Base-by-base conservation (phyloP, 2,888 invertebrate species). In the Gnatocerus cornutus region DNA sequence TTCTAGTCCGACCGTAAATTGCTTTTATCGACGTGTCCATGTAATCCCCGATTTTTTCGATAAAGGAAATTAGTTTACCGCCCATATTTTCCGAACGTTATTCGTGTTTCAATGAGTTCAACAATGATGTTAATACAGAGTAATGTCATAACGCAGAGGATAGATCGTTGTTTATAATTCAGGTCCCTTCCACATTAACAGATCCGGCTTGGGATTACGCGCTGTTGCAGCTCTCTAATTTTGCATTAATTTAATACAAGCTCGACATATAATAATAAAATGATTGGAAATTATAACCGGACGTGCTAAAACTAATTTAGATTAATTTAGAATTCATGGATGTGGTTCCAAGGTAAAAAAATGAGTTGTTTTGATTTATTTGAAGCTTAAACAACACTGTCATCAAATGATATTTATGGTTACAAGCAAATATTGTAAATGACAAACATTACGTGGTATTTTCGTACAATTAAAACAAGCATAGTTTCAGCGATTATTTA, bases 1-100 rank as follows among this genome's bases (percentile, higher is more conserved):
- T 33, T 33, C 41, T 13, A 46, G 61, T 46, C 33, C 21, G 37
- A 46, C 27, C 53, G 55, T 64, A 55, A 64, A 64, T 64, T 53
- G 53, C 53, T 64, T 64, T 64, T 64, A 64, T 64, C 45, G 64
- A 45, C 46, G 21, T 30, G 53, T 45, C 45, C 53, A 13, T 16
- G 33, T 53, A 48, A 64, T 53, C 45, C 30, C 12, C 30, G 21
- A 21, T 46, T 61, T 61, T 64, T 45, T 39, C 53, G 53, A 62
- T 52, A 39, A 55, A 53, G 64, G 64, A 64, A 64, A 64, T 64
- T 64, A 64, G 64, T 64, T 64, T 64, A 45, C 41, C 27, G 64
- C 10, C 43, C 45, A 64, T 64, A 64, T 64, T 64, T 64, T 64
- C 43, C 53, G 45, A n/a, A 33, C 21, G 52, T 30, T 52, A 53